These are phyloP conservation scores for Callipepla californica DNA, from an alignment of 2,113 vertebrate species.

Conservation along the genomic window DNA sequence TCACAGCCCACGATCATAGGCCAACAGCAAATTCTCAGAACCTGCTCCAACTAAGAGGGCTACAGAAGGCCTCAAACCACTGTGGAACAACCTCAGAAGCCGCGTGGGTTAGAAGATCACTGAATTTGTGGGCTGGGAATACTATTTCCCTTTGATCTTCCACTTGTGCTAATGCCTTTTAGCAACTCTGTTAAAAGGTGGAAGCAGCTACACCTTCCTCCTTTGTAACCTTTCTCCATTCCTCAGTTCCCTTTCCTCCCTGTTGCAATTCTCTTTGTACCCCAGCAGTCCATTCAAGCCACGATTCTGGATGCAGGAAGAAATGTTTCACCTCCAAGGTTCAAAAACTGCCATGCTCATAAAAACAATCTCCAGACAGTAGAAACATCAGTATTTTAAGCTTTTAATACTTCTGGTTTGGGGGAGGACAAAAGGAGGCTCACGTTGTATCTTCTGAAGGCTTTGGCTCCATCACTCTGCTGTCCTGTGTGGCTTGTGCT, in stretches of 20 bases:
- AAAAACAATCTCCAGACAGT: neutral
- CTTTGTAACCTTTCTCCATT: neutral
- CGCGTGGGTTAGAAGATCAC: fast-evolving
- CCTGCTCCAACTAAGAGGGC: neutral
- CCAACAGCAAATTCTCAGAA: neutral
- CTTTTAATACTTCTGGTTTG: neutral
- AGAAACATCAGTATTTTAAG: neutral
- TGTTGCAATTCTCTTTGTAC: neutral
- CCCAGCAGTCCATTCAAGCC: neutral
- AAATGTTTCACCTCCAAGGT: neutral
- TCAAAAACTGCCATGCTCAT: neutral
- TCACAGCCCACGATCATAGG: neutral
- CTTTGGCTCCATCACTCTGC: neutral
- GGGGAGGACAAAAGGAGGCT: neutral
- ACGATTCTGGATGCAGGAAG: neutral
- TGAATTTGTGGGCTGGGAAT: neutral
- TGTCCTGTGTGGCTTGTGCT: neutral
- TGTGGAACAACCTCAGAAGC: neutral
- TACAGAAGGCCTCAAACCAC: neutral
- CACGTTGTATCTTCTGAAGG: fast-evolving
- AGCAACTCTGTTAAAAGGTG: neutral
- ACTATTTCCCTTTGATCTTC: neutral
- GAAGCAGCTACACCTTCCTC: neutral
- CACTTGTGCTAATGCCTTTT: neutral
- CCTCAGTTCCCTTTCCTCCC: neutral